Percentiles rank a stretch among this genome's conserved stretches.
phyloP scores from a whole-genome alignment of 2,888 invertebrate genomes.

The Leptothorax acervorum region DNA sequence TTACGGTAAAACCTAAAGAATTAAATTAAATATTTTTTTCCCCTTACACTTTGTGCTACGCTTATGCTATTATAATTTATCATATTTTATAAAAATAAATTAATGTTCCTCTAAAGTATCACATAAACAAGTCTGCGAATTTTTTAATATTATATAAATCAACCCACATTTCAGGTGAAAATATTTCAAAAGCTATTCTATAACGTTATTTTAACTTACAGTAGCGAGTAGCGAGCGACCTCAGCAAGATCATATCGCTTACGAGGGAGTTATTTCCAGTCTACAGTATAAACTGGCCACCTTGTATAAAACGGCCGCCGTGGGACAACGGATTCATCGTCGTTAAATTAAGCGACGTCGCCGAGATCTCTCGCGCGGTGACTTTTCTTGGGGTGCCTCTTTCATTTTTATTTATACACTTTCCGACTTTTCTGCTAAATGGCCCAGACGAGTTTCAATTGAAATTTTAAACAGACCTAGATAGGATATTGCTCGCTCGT shows the following conservation, averaged over 20 bases:
- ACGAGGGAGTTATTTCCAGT: conserved; percentile 40
- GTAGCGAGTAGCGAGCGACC: conserved; percentile 12
- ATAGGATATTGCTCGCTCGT: conserved; percentile 11
- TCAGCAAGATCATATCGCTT: conserved; percentile 36
- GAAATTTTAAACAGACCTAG: conserved; percentile 28
- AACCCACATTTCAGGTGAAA: not conserved
- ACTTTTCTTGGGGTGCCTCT: conserved; percentile 25
- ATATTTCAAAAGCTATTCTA: not conserved
- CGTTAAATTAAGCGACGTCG: conserved; percentile 66
- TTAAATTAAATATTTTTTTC: not conserved
- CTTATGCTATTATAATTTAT: not conserved
- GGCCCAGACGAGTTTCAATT: conserved; percentile 19
- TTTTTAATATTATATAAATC: not conserved
- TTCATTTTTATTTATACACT: conserved; percentile 42
- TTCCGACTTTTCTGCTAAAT: conserved; percentile 6
- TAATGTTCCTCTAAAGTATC: not conserved
- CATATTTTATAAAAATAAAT: not conserved
- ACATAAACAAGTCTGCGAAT: not conserved
- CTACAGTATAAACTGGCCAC: conserved; percentile 40
- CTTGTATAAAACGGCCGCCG: conserved; percentile 44
- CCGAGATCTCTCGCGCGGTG: conserved; percentile 30
- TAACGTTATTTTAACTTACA: not conserved
- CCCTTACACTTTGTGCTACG: not conserved
- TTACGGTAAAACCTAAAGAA: not conserved
- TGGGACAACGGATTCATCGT: conserved; percentile 68